Evolutionary conservation across 2,888 invertebrate species (phyloP).

Genomic region (Phania funesta): DNA sequence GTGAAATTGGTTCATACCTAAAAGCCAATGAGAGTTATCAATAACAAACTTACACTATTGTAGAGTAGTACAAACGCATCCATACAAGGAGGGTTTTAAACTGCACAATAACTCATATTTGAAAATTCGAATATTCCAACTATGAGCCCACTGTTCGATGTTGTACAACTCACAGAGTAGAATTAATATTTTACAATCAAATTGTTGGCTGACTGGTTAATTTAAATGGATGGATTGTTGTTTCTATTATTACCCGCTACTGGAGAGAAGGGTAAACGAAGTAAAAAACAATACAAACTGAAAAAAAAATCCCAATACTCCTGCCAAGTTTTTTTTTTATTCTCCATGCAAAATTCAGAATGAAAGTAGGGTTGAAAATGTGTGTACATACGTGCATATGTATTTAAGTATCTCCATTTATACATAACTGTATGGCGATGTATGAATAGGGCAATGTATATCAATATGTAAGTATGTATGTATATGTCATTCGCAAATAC

Average conservation of each 20-base stretch:
- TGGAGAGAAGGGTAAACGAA: constrained; percentile 25
- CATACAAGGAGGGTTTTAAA: too few species aligned
- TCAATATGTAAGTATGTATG: background rate
- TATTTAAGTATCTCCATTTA: background rate
- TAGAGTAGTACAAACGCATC: too few species aligned
- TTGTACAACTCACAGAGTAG: constrained; percentile 2
- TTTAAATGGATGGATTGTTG: constrained; percentile 29
- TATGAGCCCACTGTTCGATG: constrained; percentile 1
- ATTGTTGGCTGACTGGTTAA: constrained; percentile 48
- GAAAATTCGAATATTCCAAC: background rate
- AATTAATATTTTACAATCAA: constrained; percentile 28
- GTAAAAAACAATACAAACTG: background rate
- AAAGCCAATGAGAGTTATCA: too few species aligned
- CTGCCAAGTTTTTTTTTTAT: too few species aligned
- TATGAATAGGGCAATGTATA: background rate
- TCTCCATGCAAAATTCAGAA: background rate
- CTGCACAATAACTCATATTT: too few species aligned
- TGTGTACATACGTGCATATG: background rate
- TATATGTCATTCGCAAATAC: too few species aligned
- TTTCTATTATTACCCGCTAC: constrained; percentile 1
- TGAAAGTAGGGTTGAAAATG: background rate
- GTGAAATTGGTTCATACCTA: too few species aligned
- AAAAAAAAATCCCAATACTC: background rate
- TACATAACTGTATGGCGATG: background rate
- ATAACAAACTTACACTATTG: too few species aligned